Percentiles rank a stretch among this genome's conserved stretches.
These are phyloP conservation scores for Phlogophora meticulosa DNA, from an alignment of 2,888 invertebrate species.

Conservation along the genomic window DNA sequence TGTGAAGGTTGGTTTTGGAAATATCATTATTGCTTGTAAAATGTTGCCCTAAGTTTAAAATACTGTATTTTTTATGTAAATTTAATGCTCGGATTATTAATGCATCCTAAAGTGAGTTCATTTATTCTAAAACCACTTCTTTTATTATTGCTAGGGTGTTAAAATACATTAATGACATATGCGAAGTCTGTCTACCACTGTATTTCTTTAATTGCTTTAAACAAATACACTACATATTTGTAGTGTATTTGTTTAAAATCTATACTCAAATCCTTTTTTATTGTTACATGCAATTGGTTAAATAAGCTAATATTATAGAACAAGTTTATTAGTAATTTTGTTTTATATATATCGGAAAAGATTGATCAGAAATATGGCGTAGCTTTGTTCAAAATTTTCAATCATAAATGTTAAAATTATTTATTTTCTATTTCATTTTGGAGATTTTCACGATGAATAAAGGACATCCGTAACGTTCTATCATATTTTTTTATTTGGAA, in stretches of 20 bases:
- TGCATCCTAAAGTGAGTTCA: background rate
- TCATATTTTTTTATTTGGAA: constrained; percentile 29
- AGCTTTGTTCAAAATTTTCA: background rate
- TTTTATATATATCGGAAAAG: too few species aligned
- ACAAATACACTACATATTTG: constrained; percentile 28
- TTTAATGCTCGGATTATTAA: too few species aligned
- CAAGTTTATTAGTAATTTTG: background rate
- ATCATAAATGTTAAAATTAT: background rate
- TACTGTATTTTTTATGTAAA: too few species aligned
- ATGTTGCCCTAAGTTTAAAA: background rate
- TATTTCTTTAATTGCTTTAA: too few species aligned
- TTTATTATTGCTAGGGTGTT: background rate
- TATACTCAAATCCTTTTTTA: constrained; percentile 49
- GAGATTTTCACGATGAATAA: constrained; percentile 1
- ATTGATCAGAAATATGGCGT: too few species aligned
- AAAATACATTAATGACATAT: constrained; percentile 20
- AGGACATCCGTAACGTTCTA: background rate
- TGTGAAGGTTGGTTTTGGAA: too few species aligned
- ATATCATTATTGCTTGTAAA: background rate
- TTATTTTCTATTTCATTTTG: background rate
- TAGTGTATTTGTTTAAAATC: too few species aligned
- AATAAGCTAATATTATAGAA: constrained; percentile 6
- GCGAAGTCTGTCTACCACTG: constrained; percentile 11
- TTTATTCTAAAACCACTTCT: background rate
- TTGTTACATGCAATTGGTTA: constrained; percentile 31